Base-by-base conservation (phyloP, 2,797 vertebrate genomes). In the Pristis pectinata region DNA sequence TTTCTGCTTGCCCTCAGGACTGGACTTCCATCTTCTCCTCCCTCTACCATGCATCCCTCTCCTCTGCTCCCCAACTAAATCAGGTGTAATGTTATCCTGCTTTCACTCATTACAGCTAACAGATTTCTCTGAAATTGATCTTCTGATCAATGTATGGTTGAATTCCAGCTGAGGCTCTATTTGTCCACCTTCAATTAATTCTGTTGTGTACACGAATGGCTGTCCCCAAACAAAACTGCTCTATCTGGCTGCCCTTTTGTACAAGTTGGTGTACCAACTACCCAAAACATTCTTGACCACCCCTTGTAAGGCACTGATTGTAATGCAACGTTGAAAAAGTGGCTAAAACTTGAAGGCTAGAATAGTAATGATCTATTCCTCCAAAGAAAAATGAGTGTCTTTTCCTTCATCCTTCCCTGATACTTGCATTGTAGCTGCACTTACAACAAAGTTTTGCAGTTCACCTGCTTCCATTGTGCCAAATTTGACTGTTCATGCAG, bases 81-180 rank as follows among this genome's bases (percentile, higher is more conserved):
- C 87, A 27, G 37, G n/a, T 91, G 87, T 67, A 64, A 67, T 91
- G 61, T 67, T 91, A 67, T 41, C 59, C 87, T 91, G 87, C 87
- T 91, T 67, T 91, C 87, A 67, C 34, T 91, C 59, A 91, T 91
- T 67, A 30, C 6, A 67, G 56, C 59, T 59, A n/a, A 59, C 83
- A 34, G 5, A 59, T 61, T 89, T 56, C 85, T 89, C 85, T 67
- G 85, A 89, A 89, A 61, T 89, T 89, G 59, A 41, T 64, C 59
- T 89, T 41, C 59, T 67, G 87, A 64, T 87, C n/a, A 91, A 64
- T 67, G 59, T 83, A 44, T 34, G 53, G 83, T 59, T 34, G 53
- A 64, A 91, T 37, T 64, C 34, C 59, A 67, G n/a, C n/a, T 27
- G 87, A 91, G 87, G 87, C 59, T 61, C n/a, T 19, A 64, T n/a